Conservation (phyloP, 2,113 vertebrate species). For the Tragelaphus strepsiceros region DNA sequence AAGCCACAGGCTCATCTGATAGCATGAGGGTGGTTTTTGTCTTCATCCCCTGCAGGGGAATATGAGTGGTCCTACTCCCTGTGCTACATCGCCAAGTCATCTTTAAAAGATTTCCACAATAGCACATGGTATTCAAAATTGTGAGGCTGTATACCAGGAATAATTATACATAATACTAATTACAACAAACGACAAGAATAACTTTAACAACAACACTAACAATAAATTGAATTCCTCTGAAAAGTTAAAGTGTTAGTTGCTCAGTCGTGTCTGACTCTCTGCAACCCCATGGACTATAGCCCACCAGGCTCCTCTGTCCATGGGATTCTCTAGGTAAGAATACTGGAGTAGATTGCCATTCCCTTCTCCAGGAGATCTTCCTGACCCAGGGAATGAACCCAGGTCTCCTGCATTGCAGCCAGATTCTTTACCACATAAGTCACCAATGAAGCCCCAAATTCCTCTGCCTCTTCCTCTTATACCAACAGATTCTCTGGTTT, state of each 20-base stretch:
- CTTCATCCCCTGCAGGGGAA: not conserved
- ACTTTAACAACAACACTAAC: not conserved
- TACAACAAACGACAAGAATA: fast-evolving
- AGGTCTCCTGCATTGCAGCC: not conserved
- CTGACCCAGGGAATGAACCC: not conserved
- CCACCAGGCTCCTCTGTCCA: not conserved
- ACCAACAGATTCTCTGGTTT: not conserved
- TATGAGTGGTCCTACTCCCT: not conserved
- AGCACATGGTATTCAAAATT: not conserved
- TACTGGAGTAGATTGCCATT: not conserved
- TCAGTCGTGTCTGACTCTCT: fast-evolving
- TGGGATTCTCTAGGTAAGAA: not conserved
- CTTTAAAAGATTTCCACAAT: too few relatives aligned
- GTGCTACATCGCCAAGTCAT: not conserved
- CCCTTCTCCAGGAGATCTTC: not conserved
- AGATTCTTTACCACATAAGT: not conserved
- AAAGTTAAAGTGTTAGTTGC: not conserved
- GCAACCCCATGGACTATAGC: not conserved
- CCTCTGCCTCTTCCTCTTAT: not conserved
- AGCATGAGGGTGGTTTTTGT: too few relatives aligned
- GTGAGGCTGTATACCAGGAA: not conserved
- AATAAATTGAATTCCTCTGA: not conserved
- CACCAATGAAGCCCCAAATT: not conserved
- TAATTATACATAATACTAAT: not conserved
- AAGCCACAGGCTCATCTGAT: not conserved